These are phyloP conservation scores for Frankliniella intonsa DNA, from an alignment of 2,888 invertebrate genomes.

Conservation along the genomic window DNA sequence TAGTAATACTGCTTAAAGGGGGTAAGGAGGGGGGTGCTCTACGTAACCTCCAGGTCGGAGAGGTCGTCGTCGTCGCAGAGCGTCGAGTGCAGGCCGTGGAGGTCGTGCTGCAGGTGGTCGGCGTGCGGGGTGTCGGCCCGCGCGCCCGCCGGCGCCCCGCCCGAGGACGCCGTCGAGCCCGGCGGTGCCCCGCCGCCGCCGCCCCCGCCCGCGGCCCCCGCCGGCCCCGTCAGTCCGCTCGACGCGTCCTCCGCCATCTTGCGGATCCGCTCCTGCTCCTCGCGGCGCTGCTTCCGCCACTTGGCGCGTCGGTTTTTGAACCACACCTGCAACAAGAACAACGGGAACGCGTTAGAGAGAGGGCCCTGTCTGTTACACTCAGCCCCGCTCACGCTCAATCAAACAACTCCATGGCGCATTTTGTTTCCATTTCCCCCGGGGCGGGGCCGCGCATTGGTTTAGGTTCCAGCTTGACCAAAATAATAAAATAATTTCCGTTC, in stretches of 20 bases:
- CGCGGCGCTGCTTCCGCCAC: constrained; percentile 23
- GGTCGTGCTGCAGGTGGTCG: not conserved
- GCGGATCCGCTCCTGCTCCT: constrained; percentile 21
- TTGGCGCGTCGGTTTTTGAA: constrained; percentile 19
- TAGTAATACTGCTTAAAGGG: not conserved
- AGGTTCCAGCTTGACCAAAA: not conserved
- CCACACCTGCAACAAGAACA: not conserved
- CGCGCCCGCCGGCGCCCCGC: not conserved
- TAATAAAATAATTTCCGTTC: not conserved
- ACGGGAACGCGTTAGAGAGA: not conserved
- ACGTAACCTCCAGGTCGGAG: constrained; percentile 16
- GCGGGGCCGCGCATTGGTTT: not conserved
- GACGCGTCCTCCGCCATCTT: constrained; percentile 15
- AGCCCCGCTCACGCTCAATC: too few relatives aligned
- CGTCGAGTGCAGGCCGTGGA: not conserved
- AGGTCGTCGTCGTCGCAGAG: not conserved
- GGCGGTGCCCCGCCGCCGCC: not conserved
- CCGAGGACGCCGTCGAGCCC: not conserved
- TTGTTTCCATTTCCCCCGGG: too few relatives aligned
- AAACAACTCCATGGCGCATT: too few relatives aligned
- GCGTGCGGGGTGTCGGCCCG: not conserved
- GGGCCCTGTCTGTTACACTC: too few relatives aligned
- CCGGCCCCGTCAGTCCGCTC: not conserved
- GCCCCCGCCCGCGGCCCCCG: not conserved
- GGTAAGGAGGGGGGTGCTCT: not conserved